A percentile compares a stretch with the other conserved stretches of the same genome.
These are phyloP conservation scores for Antheraea yamamai DNA, from an alignment of 2,888 invertebrate species.

Conservation along the genomic window DNA sequence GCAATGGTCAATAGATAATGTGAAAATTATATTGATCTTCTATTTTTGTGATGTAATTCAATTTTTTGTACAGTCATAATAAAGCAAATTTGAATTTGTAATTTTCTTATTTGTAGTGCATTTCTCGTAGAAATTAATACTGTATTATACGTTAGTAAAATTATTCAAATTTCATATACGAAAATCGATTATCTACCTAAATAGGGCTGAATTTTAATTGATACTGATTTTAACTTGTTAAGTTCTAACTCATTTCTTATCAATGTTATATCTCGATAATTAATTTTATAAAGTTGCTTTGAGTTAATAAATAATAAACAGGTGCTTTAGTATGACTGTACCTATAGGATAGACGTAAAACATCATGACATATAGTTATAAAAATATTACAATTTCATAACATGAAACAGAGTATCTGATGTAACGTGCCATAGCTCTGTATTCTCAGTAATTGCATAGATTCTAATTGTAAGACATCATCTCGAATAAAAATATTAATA, in stretches of 20 bases:
- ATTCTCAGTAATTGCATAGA: conserved; percentile 53
- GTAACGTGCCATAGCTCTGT: conserved; percentile 75
- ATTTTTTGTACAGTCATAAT: conserved; percentile 20
- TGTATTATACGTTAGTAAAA: background rate
- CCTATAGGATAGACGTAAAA: conserved; percentile 46
- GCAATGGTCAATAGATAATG: conserved; percentile 40
- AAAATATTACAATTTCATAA: conserved; percentile 33
- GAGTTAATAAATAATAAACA: background rate
- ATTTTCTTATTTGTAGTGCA: conserved; percentile 7
- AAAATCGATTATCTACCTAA: background rate
- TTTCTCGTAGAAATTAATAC: background rate
- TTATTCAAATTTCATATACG: background rate
- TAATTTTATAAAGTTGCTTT: background rate
- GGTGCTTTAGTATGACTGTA: conserved; percentile 37
- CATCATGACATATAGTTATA: conserved; percentile 58
- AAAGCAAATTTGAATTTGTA: conserved; percentile 22
- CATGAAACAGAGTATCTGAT: conserved; percentile 66
- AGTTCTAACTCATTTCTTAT: background rate
- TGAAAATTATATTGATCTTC: conserved; percentile 40
- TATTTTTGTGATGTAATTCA: conserved; percentile 27
- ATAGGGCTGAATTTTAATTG: background rate
- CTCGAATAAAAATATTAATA: conserved; percentile 57
- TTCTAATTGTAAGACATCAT: conserved; percentile 34
- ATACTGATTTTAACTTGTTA: background rate
- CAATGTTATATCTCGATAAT: background rate